Evolutionary conservation across 2,113 vertebrate genomes (phyloP), one percentile per base, ranked within the genome.

Genomic region (Paralichthys olivaceus): DNA sequence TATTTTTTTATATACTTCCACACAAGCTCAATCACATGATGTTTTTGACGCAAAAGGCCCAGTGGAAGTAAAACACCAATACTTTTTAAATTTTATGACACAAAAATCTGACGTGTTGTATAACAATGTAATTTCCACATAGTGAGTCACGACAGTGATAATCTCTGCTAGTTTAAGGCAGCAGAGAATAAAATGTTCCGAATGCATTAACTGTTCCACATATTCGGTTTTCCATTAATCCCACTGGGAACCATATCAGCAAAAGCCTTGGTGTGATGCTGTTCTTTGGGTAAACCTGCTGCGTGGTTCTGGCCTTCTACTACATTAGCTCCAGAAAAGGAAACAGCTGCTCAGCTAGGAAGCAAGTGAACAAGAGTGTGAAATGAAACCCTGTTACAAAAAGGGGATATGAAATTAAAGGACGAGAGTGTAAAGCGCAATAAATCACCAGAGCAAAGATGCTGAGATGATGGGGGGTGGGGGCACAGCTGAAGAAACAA

Each of bases 401-500:
- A 56, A 22, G 8, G 20, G 9, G 9, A 26, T 23, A 43, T 25
- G 15, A 72, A 54, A 56, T 56, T 23, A 67, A 34, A 32, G 55
- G 51, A 40, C 22, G 5, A 22, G 45, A 26, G 60, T 43, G 58
- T 26, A 40, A 62, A 66, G 29, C 23, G 40, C 43, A 5, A 8
- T 8, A 60, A 82, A 75, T 23, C 14, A 66, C 9, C 0, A 0
- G 63, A 43, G 58, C 14, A 57, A 55, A 66, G 53, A 81, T 67
- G 62, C 22, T 68, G 47, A 29, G 53, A 79, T 12, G 19, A 29
- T 57, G 28, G 8, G 2, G 25, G 26, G 53, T 4, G 2, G 25
- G 32, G 53, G 32, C 29, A 68, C 88, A 88, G 89, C 90, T 91
- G 88, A 88, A 65, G 70, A 86, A 90, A 90, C 88, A 90, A 85